phyloP scores from a whole-genome alignment of 2,113 vertebrate species.

The Tor tambroides region DNA sequence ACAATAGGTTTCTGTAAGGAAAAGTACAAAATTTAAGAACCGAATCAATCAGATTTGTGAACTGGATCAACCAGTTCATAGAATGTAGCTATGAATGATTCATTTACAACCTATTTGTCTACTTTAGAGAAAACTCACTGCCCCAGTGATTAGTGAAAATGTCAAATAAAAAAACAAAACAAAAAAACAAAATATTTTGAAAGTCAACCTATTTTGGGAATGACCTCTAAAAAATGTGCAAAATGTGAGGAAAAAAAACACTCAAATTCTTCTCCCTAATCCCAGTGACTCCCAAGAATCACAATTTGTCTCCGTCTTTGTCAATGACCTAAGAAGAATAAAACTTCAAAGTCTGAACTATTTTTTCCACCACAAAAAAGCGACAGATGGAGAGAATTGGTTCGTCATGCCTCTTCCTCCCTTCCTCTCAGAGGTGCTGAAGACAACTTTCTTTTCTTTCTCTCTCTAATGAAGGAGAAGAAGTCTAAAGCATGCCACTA shows the following conservation, averaged over 20 bases:
- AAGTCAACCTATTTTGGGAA: constrained; percentile 14
- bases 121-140: not conserved
- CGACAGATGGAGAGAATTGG: constrained; percentile 36
- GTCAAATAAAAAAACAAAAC: not conserved
- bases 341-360: constrained; percentile 21
- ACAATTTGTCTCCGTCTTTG: constrained; percentile 3
- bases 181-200: not conserved
- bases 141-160: not conserved
- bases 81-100: not conserved
- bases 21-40: not conserved
- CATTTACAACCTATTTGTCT: not conserved
- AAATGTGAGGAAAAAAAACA: not conserved
- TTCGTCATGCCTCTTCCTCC: constrained; percentile 35
- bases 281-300: constrained; percentile 2
- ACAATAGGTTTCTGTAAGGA: not conserved
- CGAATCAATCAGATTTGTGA: not conserved
- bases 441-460: not conserved
- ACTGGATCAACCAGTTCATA: not conserved
- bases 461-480: not conserved
- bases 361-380: constrained; percentile 29
- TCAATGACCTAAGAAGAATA: not conserved
- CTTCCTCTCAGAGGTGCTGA: constrained; percentile 15
- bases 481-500: not conserved
- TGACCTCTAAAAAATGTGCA: not conserved
- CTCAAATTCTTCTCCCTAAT: not conserved